Base-by-base conservation (phyloP, 2,113 vertebrate species). In the Stigmatopora nigra region DNA sequence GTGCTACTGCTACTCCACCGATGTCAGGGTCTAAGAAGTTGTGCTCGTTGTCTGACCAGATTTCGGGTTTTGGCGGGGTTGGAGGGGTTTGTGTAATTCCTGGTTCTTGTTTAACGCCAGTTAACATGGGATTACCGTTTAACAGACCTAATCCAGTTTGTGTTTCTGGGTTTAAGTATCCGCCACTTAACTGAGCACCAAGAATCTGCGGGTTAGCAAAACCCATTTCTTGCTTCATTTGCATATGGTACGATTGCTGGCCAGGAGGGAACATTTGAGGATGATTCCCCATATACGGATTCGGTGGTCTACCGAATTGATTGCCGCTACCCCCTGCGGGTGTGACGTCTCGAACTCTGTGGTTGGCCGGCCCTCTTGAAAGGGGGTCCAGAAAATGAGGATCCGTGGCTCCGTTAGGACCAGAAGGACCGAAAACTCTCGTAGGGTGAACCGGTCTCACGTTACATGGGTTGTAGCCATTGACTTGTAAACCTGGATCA, bases 31-130 rank as follows among this genome's bases (percentile, higher is more conserved):
- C 96, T 75, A 94, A 92, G 82, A 98, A 99, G 82, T 91, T 96
- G 83, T 96, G 96, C 87, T 99, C 97, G 16, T 93, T 97, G 89
- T 99, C 96, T 61, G 97, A 98, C 97, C 97, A 99, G 72, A 93
- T 90, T 41, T 95, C 95, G 0, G 93, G 93, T 0, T 93, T 90
- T 83, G 92, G 90, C 9, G 85, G 69, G 0, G 78, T 83, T 12
- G 78, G 68, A 12, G 72, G 80, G 17, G 71, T 66, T 22, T 76
- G 78, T 2, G 64, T 78, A 13, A 45, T 53, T n/a, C 70, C 78
- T 48, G 90, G 79, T 65, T 80, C 87, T 77, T 79, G 85, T 59
- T 81, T 87, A 48, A 84, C 81, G 65, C 61, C 64, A 73, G 78
- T 68, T 78, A 87, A 88, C 78, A 85, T 88, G 56, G 75, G 71